Percentiles rank a stretch among this genome's conserved stretches.
Evolutionary conservation across 2,113 vertebrate species (phyloP).

Genomic region (Nannospalax galili): DNA sequence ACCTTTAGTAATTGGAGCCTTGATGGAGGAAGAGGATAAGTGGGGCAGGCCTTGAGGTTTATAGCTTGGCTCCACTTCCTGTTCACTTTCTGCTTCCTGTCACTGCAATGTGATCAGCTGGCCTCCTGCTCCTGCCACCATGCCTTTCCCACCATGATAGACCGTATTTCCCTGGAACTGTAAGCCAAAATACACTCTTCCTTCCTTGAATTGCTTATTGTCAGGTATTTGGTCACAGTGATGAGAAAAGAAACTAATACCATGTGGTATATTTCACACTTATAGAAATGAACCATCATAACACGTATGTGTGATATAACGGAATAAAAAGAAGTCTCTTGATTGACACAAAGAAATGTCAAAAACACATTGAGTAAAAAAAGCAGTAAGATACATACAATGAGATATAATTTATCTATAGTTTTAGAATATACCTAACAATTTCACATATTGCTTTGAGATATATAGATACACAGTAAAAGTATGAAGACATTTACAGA

Average conservation of each 20-base stretch:
- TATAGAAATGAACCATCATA: not conserved
- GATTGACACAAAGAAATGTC: not conserved
- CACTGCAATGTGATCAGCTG: not conserved
- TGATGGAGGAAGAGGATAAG: not conserved
- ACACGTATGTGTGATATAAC: not conserved
- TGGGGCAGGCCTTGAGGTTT: not conserved
- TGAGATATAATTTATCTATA: slow-evolving; percentile 19
- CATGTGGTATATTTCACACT: not conserved
- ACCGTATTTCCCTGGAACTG: too few relatives aligned
- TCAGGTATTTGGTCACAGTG: not conserved
- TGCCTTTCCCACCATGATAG: not conserved
- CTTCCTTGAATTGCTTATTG: not conserved
- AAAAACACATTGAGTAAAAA: not conserved
- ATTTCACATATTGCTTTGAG: not conserved
- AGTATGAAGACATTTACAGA: not conserved
- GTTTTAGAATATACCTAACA: slow-evolving; percentile 18
- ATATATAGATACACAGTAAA: not conserved
- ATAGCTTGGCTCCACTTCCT: not conserved
- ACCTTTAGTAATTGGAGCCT: not conserved
- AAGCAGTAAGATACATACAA: not conserved
- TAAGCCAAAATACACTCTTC: not conserved
- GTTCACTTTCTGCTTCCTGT: not conserved
- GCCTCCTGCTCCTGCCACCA: not conserved
- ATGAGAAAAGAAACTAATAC: not conserved
- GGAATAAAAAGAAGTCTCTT: not conserved